These are phyloP conservation scores for Bubo bubo DNA, from an alignment of 2,113 vertebrate genomes.

Conservation along the genomic window DNA sequence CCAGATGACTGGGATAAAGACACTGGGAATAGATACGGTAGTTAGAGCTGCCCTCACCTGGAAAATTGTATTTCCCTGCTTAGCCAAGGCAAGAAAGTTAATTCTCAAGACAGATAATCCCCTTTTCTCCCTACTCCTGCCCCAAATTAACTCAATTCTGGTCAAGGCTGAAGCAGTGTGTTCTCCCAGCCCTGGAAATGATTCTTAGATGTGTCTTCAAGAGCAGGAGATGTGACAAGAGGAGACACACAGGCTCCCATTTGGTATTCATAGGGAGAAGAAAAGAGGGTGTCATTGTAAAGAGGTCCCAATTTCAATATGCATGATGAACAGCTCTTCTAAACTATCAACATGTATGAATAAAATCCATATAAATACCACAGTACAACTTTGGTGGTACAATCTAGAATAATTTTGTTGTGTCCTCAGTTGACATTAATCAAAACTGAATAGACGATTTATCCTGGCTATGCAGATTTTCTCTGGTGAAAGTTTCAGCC, in stretches of 20 bases:
- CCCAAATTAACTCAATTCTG: background rate
- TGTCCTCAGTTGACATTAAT: background rate
- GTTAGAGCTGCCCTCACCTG: background rate
- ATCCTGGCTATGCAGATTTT: background rate
- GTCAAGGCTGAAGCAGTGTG: background rate
- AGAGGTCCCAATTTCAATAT: background rate
- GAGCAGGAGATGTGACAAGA: background rate
- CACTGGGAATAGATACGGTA: background rate
- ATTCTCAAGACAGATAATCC: background rate
- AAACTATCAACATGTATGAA: background rate
- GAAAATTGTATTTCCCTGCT: background rate
- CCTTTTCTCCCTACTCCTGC: too few species aligned
- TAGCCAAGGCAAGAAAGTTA: background rate
- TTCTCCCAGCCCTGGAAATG: background rate
- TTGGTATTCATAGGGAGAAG: background rate
- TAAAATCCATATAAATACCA: background rate
- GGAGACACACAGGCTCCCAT: background rate
- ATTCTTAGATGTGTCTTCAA: background rate
- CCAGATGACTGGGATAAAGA: background rate
- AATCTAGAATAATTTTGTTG: background rate
- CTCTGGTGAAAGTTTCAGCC: background rate
- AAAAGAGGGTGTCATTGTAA: background rate
- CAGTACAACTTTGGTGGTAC: background rate
- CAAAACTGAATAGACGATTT: background rate
- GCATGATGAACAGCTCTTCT: background rate